Base-by-base conservation (phyloP, 1,140 invertebrate genomes). In the Spodoptera litura region DNA sequence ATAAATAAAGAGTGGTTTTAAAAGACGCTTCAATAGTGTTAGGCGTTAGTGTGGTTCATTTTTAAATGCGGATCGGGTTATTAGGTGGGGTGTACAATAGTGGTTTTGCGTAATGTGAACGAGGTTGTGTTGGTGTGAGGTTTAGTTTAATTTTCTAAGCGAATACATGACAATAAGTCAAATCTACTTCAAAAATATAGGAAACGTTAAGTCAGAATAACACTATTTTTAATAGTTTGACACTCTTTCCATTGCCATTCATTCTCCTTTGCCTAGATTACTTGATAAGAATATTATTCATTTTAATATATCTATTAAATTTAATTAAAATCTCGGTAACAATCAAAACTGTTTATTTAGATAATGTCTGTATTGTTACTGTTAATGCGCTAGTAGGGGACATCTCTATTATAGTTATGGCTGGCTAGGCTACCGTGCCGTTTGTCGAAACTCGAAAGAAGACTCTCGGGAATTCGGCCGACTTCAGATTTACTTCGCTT, bases 401-500 rank as follows among this genome's bases (percentile, higher is more conserved):
- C 59, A 75, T 64, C 49, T 25, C 1, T 20, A 20, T 20, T 20
- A 51, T 75, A 20, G 35, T 70, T 76, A 79, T 68, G 55, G 70
- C 64, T 70, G 74, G 52, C 38, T 56, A 68, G 66, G 71, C 27
- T 78, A 73, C 61, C 62, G 56, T 73, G 72, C 61, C 68, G 66
- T 73, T 83, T 78, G 74, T 55, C 70, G 58, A 80, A 81, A 81
- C 76, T 79, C 71, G 49, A 72, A 31, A 76, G 71, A 85, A 85
- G 81, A 83, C 88, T 85, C 87, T 71, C 73, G 88, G 85, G 89
- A 83, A 85, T 88, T 85, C 81, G 78, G 75, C 74, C 62, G 76
- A 84, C 82, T 86, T 86, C 83, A 85, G 87, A 87, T 86, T 87
- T 87, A 83, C 84, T 87, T 77, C 79, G 81, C 82, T 79, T 77